Evolutionary conservation across 2,888 invertebrate genomes (phyloP).

Genomic region (Caenorhabditis panamensis): DNA sequence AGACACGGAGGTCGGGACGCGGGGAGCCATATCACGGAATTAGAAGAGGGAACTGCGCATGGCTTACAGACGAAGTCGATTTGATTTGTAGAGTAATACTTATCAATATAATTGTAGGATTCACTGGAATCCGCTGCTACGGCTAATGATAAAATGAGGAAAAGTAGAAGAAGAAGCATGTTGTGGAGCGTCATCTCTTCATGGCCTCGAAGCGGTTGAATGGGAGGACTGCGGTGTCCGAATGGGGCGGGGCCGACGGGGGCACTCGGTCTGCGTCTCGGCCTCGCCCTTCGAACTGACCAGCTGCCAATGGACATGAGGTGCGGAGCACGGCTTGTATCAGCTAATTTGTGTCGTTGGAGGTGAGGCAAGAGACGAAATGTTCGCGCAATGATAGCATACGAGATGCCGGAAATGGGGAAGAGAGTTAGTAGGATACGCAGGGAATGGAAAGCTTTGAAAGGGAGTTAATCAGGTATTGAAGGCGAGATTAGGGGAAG

Average conservation of each 20-base stretch:
- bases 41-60: constrained; percentile 52
- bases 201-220: constrained; percentile 46
- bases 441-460: neutral
- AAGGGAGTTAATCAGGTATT: constrained; percentile 13
- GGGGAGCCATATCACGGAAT: constrained; percentile 66
- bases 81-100: constrained; percentile 35
- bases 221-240: constrained; percentile 39
- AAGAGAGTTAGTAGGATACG: constrained; percentile 4
- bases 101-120: constrained; percentile 10
- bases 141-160: constrained; percentile 18
- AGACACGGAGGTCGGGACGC: constrained; percentile 71
- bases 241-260: constrained; percentile 40
- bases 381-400: constrained; percentile 50
- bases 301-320: constrained; percentile 61
- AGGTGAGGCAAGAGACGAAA: neutral
- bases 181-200: constrained; percentile 44
- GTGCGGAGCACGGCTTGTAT: constrained; percentile 40
- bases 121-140: constrained; percentile 10
- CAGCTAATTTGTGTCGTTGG: constrained; percentile 48
- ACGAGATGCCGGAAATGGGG: neutral
- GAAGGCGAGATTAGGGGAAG: no score
- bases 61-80: constrained; percentile 56
- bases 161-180: constrained; percentile 26
- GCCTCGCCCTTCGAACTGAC: constrained; percentile 49
- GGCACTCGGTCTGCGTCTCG: constrained; percentile 20